Conservation (phyloP, 2,888 invertebrate genomes). For the Dasypolia templi region DNA sequence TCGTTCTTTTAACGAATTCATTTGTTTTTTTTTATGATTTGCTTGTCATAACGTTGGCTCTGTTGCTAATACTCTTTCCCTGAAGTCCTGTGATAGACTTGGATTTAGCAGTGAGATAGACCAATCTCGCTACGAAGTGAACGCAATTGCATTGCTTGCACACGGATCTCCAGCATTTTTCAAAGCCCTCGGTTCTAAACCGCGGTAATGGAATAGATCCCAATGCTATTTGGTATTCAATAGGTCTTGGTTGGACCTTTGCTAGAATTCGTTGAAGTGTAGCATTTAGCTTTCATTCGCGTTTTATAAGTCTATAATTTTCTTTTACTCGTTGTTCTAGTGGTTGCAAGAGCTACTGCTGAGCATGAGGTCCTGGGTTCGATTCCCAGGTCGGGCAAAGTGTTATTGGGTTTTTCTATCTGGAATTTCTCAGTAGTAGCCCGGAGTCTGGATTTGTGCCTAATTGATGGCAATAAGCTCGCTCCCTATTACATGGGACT, state of each 20-base stretch:
- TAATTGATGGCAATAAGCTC: too few relatives aligned
- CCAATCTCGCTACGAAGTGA: slow-evolving; percentile 6
- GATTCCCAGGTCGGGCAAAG: too few relatives aligned
- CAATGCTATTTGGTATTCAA: slow-evolving; percentile 11
- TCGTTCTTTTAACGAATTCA: neutral
- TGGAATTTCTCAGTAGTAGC: too few relatives aligned
- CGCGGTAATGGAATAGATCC: slow-evolving; percentile 28
- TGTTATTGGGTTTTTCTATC: too few relatives aligned
- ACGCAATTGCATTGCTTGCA: slow-evolving; percentile 18
- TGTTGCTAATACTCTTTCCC: neutral
- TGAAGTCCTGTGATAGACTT: neutral
- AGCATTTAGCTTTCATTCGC: neutral
- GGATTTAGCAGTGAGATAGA: neutral
- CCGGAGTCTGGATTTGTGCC: too few relatives aligned
- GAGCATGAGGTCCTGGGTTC: too few relatives aligned
- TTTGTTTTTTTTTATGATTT: neutral
- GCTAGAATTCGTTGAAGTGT: neutral
- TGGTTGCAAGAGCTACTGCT: too few relatives aligned
- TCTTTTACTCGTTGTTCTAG: too few relatives aligned
- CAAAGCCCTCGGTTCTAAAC: slow-evolving; percentile 29
- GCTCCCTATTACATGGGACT: too few relatives aligned
- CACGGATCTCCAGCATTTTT: slow-evolving; percentile 10
- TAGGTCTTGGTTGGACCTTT: neutral
- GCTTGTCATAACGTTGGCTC: neutral
- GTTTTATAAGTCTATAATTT: neutral